Evolutionary conservation across 2,113 vertebrate species (phyloP).

Genomic region (Pan troglodytes): DNA sequence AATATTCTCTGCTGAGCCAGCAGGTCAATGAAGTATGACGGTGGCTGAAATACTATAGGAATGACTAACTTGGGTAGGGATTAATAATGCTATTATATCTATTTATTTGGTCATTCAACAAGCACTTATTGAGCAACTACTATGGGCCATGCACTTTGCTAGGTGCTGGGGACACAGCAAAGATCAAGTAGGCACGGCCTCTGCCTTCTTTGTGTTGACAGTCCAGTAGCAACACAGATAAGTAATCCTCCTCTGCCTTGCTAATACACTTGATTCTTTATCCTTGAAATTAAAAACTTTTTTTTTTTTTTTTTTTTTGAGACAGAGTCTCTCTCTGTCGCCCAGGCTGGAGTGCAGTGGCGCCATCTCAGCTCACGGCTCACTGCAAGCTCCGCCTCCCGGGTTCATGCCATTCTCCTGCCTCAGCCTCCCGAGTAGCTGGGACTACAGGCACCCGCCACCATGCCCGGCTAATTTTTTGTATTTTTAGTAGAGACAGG

Average conservation of each 20-base stretch:
- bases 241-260: neutral
- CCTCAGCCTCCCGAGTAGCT: too few relatives aligned
- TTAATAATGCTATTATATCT: neutral
- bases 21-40: accelerated
- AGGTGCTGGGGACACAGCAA: neutral
- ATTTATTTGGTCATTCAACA: neutral
- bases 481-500: too few relatives aligned
- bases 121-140: neutral
- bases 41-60: neutral
- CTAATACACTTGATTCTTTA: neutral
- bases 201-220: neutral
- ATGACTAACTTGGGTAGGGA: neutral
- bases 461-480: too few relatives aligned
- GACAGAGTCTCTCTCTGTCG: too few relatives aligned
- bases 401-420: too few relatives aligned
- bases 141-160: too few relatives aligned
- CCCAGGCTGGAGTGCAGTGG: too few relatives aligned
- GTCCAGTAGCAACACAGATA: too few relatives aligned
- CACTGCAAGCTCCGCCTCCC: too few relatives aligned
- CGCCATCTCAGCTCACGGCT: too few relatives aligned
- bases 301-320: too few relatives aligned
- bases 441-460: too few relatives aligned
- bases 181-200: neutral
- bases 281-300: neutral
- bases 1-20: neutral